phyloP scores from a whole-genome alignment of 2,888 invertebrate species.

The Brachylomia viminalis region DNA sequence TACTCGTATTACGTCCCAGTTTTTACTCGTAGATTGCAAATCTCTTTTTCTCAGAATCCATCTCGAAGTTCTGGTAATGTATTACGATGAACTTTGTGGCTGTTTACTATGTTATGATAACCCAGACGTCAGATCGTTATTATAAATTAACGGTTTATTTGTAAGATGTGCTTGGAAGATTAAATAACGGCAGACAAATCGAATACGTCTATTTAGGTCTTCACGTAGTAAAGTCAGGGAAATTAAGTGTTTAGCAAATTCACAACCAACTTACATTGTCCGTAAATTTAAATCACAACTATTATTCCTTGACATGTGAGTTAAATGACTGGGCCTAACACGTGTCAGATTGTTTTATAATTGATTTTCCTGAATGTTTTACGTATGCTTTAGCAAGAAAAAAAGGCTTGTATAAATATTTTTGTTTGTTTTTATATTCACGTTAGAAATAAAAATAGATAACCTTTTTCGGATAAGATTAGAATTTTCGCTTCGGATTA shows the following conservation, averaged over 20 bases:
- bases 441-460: slow-evolving; percentile 12
- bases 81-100: background rate
- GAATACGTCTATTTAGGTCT: background rate
- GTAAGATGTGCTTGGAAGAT: background rate
- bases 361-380: background rate
- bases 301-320: background rate
- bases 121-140: background rate
- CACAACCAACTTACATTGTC: too few species aligned
- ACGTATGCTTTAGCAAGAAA: background rate
- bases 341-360: background rate
- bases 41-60: background rate
- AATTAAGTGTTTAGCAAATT: background rate
- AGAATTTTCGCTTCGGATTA: background rate
- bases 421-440: background rate
- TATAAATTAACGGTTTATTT: background rate
- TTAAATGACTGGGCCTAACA: too few species aligned
- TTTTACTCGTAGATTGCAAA: background rate
- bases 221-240: background rate
- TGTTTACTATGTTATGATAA: background rate
- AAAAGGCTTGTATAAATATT: background rate
- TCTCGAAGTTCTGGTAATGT: background rate
- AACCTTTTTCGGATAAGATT: background rate
- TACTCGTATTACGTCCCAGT: background rate
- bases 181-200: background rate
- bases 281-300: background rate